phyloP scores from a whole-genome alignment of 2,113 vertebrate genomes.

The Cyanoramphus novaezelandiae region DNA sequence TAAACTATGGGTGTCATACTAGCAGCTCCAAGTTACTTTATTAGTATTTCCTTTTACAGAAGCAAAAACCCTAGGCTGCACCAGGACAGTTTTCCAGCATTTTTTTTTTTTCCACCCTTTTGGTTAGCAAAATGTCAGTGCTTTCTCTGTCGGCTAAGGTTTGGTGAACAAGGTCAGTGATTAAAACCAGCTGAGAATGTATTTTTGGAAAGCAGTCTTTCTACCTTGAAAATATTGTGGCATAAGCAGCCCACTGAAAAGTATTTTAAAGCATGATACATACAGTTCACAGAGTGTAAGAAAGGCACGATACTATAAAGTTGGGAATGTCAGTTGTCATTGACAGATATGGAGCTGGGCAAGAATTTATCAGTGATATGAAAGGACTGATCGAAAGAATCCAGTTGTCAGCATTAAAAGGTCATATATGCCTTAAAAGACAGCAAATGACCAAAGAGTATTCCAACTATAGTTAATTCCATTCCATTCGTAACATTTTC shows the following conservation, averaged over 20 bases:
- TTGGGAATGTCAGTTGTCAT: neutral
- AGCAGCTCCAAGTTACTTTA: neutral
- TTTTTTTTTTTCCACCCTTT: neutral
- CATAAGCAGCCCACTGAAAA: neutral
- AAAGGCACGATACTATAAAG: neutral
- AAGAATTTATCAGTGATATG: neutral
- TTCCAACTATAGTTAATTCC: neutral
- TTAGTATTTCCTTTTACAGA: neutral
- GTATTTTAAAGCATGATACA: neutral
- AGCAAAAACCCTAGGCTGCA: neutral
- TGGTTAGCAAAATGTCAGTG: neutral
- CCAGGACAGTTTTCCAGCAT: neutral
- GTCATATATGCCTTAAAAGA: neutral
- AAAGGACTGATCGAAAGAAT: neutral
- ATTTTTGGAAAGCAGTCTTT: neutral
- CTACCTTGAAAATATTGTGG: neutral
- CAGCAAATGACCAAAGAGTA: neutral
- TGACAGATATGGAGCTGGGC: neutral
- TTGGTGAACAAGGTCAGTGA: neutral
- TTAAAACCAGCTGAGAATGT: neutral
- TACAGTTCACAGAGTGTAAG: neutral
- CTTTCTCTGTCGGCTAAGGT: neutral
- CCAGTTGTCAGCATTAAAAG: neutral
- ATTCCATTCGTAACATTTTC: neutral
- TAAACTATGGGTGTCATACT: neutral